Conservation (phyloP, 2,113 vertebrate genomes). For the Lophura nycthemera region DNA sequence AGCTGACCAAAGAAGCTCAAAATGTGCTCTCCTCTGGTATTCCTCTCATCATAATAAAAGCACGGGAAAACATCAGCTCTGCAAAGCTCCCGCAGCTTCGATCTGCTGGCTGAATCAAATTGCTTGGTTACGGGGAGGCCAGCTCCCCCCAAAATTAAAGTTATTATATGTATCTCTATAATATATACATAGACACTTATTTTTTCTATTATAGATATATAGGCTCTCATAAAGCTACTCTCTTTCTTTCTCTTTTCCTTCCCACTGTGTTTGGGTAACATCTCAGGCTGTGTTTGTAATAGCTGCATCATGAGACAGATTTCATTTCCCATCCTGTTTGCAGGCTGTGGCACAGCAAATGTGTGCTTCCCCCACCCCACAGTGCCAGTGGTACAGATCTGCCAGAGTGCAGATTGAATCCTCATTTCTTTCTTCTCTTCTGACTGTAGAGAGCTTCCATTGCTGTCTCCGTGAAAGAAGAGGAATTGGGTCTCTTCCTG, state of each 20-base stretch:
- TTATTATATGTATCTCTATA: background rate
- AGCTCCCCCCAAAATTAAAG: no score
- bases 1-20: background rate
- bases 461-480: background rate
- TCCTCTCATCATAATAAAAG: background rate
- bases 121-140: background rate
- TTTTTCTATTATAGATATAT: background rate
- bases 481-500: background rate
- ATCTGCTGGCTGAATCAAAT: background rate
- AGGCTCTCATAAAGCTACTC: background rate
- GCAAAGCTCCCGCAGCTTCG: background rate
- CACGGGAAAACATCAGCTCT: background rate
- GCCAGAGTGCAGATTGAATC: background rate
- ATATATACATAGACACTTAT: background rate
- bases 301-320: constrained; percentile 16
- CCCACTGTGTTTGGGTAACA: background rate
- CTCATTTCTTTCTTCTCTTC: background rate
- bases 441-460: background rate
- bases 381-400: rapidly evolving
- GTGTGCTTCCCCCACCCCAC: background rate
- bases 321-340: background rate
- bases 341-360: background rate
- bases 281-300: background rate
- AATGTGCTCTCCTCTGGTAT: background rate
- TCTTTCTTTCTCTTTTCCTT: background rate